Evolutionary conservation across 2,888 invertebrate species (phyloP).

Genomic region (Phlogophora meticulosa): DNA sequence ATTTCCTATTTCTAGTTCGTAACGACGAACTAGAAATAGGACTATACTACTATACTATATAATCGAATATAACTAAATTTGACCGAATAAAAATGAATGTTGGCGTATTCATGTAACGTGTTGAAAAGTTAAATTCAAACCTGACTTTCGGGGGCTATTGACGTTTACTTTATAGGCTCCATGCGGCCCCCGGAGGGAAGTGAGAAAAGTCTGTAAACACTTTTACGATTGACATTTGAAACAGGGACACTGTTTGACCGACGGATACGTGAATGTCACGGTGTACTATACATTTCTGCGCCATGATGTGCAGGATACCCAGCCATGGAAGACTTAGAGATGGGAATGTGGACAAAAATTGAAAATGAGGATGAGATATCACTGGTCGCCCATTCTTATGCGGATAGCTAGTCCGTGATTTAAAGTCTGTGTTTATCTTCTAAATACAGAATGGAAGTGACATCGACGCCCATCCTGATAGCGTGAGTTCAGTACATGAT

Average conservation of each 20-base stretch:
- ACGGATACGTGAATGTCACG: conserved; percentile 66
- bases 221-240: conserved; percentile 75
- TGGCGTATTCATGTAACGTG: conserved; percentile 15
- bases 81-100: conserved; percentile 14
- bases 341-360: conserved; percentile 18
- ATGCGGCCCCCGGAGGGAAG: conserved; percentile 66
- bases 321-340: conserved; percentile 1
- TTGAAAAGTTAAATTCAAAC: conserved; percentile 65
- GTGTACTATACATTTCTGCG: conserved; percentile 33
- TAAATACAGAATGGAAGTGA: too few relatives aligned
- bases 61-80: too few relatives aligned
- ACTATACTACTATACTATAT: too few relatives aligned
- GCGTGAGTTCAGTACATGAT: too few relatives aligned
- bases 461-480: too few relatives aligned
- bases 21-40: too few relatives aligned
- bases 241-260: conserved; percentile 70
- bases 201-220: conserved; percentile 73
- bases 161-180: conserved; percentile 73
- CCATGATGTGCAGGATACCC: conserved; percentile 32
- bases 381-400: conserved; percentile 8
- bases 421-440: too few relatives aligned
- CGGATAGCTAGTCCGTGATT: not conserved
- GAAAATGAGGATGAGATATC: conserved; percentile 19
- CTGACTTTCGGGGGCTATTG: conserved; percentile 68
- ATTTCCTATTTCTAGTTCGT: too few relatives aligned